Conservation (phyloP, 2,113 vertebrate genomes). For the Monopterus albus region DNA sequence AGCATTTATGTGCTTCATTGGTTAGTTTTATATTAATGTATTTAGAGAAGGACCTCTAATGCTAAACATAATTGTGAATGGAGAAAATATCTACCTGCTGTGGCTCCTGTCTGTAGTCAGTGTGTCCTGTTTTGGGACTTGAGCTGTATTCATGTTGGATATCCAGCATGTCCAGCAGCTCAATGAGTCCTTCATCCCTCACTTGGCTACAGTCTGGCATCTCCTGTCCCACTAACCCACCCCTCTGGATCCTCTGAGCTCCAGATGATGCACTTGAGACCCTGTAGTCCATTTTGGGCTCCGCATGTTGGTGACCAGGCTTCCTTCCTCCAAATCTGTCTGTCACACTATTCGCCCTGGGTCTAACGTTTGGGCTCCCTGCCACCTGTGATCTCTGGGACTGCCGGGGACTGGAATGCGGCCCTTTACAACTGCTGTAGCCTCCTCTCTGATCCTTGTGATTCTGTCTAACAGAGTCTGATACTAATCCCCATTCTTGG, state of each 20-base stretch:
- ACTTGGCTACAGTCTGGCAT: slow-evolving; percentile 33
- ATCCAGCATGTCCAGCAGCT: slow-evolving; percentile 85
- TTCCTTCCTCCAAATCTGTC: slow-evolving; percentile 77
- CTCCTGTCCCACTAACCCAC: slow-evolving; percentile 46
- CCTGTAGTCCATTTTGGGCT: slow-evolving; percentile 88
- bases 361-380: slow-evolving; percentile 68
- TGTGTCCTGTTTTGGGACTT: slow-evolving; percentile 66
- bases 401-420: slow-evolving; percentile 53
- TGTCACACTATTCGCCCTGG: slow-evolving; percentile 59
- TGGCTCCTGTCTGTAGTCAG: slow-evolving; percentile 55
- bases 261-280: slow-evolving; percentile 80
- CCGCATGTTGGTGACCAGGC: slow-evolving; percentile 81
- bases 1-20: not conserved
- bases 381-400: slow-evolving; percentile 60
- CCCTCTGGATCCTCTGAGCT: slow-evolving; percentile 62
- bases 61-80: not conserved
- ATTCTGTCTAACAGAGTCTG: slow-evolving; percentile 58
- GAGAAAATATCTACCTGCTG: slow-evolving; percentile 67
- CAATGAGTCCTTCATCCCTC: slow-evolving; percentile 78
- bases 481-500: slow-evolving; percentile 60
- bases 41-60: not conserved
- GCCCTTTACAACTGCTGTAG: slow-evolving; percentile 53
- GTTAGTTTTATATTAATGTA: not conserved
- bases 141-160: slow-evolving; percentile 84
- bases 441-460: slow-evolving; percentile 65